These are phyloP conservation scores for Xenopus petersii DNA, from an alignment of 2,797 vertebrate species.

Conservation along the genomic window DNA sequence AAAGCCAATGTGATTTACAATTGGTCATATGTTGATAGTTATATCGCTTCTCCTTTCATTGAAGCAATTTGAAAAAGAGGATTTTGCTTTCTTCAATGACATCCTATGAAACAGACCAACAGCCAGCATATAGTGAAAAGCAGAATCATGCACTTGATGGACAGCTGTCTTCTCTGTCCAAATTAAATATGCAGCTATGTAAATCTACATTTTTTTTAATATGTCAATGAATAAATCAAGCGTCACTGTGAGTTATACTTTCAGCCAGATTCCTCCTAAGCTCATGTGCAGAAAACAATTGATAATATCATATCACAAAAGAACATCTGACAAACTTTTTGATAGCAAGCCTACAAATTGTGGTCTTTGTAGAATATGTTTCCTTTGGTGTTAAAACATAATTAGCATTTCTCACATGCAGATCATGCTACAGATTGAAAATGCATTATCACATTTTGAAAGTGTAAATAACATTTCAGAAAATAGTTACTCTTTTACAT, in stretches of 20 bases:
- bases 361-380: slow-evolving; percentile 23
- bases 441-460: slow-evolving; percentile 45
- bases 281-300: background rate
- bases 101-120: too few relatives aligned
- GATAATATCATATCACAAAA: background rate
- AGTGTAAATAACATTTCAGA: slow-evolving; percentile 50
- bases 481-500: slow-evolving; percentile 42
- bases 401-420: slow-evolving; percentile 48
- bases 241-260: too few relatives aligned
- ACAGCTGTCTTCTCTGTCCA: too few relatives aligned
- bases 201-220: too few relatives aligned
- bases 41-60: background rate
- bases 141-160: too few relatives aligned
- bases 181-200: too few relatives aligned
- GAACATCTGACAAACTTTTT: slow-evolving; percentile 5
- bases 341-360: slow-evolving; percentile 9
- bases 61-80: too few relatives aligned
- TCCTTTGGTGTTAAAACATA: slow-evolving; percentile 38
- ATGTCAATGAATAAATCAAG: too few relatives aligned
- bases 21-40: background rate
- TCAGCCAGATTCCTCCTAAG: too few relatives aligned
- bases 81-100: too few relatives aligned
- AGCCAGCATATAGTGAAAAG: too few relatives aligned
- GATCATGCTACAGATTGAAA: slow-evolving; percentile 42
- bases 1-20: background rate